Evolutionary conservation across 2,113 vertebrate species (phyloP).

Genomic region (Burhinus oedicnemus): DNA sequence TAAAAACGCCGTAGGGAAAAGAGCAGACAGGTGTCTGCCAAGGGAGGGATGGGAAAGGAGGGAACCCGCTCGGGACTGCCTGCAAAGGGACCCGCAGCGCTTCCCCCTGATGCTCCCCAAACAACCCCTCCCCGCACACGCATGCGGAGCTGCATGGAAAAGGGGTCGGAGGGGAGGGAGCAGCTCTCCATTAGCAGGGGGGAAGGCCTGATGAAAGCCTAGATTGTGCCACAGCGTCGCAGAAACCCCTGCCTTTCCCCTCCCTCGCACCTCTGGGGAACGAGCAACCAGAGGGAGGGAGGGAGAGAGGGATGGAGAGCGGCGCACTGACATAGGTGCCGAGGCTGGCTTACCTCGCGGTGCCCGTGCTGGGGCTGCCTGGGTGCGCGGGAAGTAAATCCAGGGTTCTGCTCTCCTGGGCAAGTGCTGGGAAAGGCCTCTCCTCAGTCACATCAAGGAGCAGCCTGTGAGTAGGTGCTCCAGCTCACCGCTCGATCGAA

Average conservation of each 20-base stretch:
- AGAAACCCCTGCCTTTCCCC: background rate
- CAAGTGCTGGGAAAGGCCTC: conserved; percentile 31
- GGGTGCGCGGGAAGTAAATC: conserved; percentile 25
- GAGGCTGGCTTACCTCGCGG: conserved; percentile 42
- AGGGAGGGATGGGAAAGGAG: background rate
- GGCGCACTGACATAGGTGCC: background rate
- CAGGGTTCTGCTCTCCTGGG: conserved; percentile 10
- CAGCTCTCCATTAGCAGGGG: background rate
- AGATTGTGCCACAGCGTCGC: background rate
- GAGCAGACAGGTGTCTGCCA: conserved; percentile 1
- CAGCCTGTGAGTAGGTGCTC: conserved; percentile 54
- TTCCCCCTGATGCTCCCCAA: background rate
- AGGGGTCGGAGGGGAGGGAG: background rate
- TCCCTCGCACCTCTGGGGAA: conserved; percentile 23
- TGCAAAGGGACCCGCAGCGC: background rate
- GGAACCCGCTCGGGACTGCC: background rate
- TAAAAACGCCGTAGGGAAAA: background rate
- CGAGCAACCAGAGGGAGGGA: background rate
- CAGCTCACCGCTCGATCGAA: conserved; percentile 51
- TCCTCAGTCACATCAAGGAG: conserved; percentile 60
- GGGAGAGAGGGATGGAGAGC: background rate
- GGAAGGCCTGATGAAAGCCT: background rate
- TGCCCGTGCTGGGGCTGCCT: background rate
- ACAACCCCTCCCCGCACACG: background rate
- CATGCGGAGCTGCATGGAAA: background rate